Base-by-base conservation (phyloP, 1,140 invertebrate genomes). In the Bacillus rossius region DNA sequence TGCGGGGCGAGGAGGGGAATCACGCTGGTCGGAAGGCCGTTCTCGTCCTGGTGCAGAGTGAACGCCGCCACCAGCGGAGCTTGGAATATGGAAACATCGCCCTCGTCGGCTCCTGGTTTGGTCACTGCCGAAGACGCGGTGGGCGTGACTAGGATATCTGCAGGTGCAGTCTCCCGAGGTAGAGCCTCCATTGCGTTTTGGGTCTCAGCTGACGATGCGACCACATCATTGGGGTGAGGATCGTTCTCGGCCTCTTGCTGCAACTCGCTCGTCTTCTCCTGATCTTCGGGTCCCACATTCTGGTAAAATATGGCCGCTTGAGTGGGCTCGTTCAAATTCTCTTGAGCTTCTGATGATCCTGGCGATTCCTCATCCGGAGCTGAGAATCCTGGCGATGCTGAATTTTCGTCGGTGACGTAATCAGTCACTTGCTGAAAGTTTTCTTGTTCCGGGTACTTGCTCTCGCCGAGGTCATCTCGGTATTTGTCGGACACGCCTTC, bases 61-160 rank as follows among this genome's bases (percentile, higher is more conserved):
- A 92, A 92, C 0, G 89, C 88, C 1, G 87, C 87, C 1, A 91
- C 84, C 26, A 92, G 66, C 0, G 89, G 87, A 4, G 88, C 87
- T 61, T 84, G 82, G 66, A 87, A 88, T 47, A 92, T 89, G 67
- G 89, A 88, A 10, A 92, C 87, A 54, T 88, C 85, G 63, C 83
- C 25, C 65, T 83, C 80, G 65, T 82, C 78, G 1, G 83, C 81
- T 61, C 81, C 71, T 65, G 25, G 26, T 43, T 57, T 57, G 2
- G 19, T 19, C 3, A 4, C 10, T 2, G 5, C 13, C 14, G 1
- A 3, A 10, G 13, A 0, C 8, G 37, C 16, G 16, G 20, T 23
- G 22, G 8, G 14, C 20, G 20, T 1, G 1, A 13, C 45, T 10
- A 26, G 14, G 19, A 20, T 49, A 13, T 22, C 26, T 26, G 53